A percentile compares a stretch with the other conserved stretches of the same genome.
phyloP scores from a whole-genome alignment of 2,113 vertebrate genomes.

The Nannobrachium achirus region DNA sequence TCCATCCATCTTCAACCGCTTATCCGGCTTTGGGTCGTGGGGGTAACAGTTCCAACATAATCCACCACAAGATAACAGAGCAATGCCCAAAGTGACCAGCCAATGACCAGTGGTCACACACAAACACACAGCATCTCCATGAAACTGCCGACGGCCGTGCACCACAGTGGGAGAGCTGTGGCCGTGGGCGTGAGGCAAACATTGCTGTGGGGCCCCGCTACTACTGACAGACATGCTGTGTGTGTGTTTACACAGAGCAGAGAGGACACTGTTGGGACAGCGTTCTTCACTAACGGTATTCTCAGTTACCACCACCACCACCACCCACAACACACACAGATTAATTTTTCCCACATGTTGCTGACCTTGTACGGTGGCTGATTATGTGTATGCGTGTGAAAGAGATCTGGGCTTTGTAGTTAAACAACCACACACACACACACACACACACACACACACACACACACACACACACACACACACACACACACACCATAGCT shows the following conservation, averaged over 20 bases:
- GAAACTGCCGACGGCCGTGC: neutral
- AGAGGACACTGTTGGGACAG: conserved; percentile 8
- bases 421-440: conserved; percentile 2
- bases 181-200: neutral
- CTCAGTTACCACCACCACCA: neutral
- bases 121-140: conserved; percentile 15
- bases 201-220: neutral
- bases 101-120: too few species aligned
- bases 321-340: neutral
- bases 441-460: too few species aligned
- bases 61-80: neutral
- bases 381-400: neutral
- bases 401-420: neutral
- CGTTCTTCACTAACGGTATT: neutral
- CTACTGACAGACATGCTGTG: neutral
- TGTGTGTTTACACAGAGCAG: neutral
- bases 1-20: too few species aligned
- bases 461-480: too few species aligned
- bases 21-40: too few species aligned
- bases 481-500: too few species aligned
- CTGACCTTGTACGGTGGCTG: neutral
- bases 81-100: neutral
- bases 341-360: neutral
- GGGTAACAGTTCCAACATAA: too few species aligned
- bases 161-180: conserved; percentile 2